Conservation (phyloP, 2,113 vertebrate genomes). For the Microtus ochrogaster region DNA sequence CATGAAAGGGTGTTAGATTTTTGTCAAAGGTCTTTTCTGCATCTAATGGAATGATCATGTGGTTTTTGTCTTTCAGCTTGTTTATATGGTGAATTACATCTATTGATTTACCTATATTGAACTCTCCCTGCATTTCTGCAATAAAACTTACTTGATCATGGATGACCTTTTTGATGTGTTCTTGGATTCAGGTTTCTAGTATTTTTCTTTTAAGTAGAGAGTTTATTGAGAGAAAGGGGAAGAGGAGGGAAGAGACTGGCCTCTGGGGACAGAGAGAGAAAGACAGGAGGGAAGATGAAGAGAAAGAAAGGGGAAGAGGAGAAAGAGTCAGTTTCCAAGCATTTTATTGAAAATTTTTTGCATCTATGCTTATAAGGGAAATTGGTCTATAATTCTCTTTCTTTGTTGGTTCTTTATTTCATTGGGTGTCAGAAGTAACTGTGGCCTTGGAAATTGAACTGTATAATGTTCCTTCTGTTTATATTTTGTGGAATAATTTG, state of each 20-base stretch:
- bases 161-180: background rate
- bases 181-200: background rate
- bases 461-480: background rate
- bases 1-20: background rate
- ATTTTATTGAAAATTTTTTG: background rate
- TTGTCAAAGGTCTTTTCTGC: background rate
- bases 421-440: background rate
- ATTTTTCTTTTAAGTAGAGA: no score
- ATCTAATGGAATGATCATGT: background rate
- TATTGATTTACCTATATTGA: background rate
- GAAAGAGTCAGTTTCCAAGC: background rate
- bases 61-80: background rate
- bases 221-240: no score
- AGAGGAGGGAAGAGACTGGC: no score
- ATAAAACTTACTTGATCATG: background rate
- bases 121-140: background rate
- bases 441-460: background rate
- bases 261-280: no score
- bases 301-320: no score
- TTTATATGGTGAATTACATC: background rate
- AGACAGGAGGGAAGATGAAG: no score
- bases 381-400: background rate
- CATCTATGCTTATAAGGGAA: background rate
- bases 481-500: background rate
- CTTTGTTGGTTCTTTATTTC: background rate